These are phyloP conservation scores for Corvus moneduloides DNA, from an alignment of 2,113 vertebrate species.

Conservation along the genomic window DNA sequence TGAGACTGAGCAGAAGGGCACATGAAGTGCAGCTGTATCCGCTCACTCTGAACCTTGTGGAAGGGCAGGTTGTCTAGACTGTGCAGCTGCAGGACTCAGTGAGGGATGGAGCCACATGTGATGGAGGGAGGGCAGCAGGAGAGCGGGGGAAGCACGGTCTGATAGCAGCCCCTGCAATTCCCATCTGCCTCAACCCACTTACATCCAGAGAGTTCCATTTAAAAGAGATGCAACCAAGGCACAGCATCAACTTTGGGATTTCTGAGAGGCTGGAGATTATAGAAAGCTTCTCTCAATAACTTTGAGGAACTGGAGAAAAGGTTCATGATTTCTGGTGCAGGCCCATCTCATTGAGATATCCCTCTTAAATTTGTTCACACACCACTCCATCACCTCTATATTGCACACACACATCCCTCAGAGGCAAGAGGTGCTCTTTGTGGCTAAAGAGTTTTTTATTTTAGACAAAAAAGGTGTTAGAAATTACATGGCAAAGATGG, in stretches of 20 bases:
- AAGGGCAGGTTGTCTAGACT: neutral
- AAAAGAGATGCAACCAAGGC: neutral
- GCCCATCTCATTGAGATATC: neutral
- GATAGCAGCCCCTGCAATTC: neutral
- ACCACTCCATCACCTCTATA: fast-evolving
- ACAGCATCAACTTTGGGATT: neutral
- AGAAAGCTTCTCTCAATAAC: neutral
- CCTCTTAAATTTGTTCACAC: neutral
- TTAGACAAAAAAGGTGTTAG: neutral
- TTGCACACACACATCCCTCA: neutral
- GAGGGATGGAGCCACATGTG: neutral
- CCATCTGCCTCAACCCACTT: neutral
- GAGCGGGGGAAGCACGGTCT: neutral
- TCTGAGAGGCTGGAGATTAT: neutral
- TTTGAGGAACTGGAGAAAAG: neutral
- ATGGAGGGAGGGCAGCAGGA: neutral
- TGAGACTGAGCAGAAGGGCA: neutral
- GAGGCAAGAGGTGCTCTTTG: neutral
- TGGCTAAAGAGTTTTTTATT: neutral
- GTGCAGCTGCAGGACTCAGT: neutral
- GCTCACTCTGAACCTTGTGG: neutral
- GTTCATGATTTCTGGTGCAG: neutral
- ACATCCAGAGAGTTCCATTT: neutral
- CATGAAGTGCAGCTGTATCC: neutral
- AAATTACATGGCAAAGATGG: neutral